These are phyloP conservation scores for Solea solea DNA, from an alignment of 2,113 vertebrate genomes.

Conservation along the genomic window DNA sequence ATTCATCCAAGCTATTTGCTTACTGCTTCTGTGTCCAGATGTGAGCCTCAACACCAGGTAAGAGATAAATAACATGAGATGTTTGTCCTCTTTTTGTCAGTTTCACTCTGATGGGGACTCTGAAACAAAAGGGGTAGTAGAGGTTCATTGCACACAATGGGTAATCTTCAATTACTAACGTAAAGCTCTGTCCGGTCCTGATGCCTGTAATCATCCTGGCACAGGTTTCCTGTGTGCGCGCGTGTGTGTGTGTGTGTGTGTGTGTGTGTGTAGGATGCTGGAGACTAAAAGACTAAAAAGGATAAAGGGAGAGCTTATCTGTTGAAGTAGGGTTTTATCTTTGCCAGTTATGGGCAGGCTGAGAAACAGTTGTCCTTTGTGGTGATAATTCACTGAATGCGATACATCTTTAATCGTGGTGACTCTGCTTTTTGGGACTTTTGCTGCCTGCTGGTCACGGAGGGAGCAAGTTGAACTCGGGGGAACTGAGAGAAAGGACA, in stretches of 20 bases:
- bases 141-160: conserved; percentile 45
- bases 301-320: conserved; percentile 57
- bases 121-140: conserved; percentile 42
- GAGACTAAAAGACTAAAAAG: conserved; percentile 44
- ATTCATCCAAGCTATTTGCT: conserved; percentile 81
- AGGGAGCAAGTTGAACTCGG: conserved; percentile 66
- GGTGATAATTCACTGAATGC: conserved; percentile 42
- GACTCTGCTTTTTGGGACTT: conserved; percentile 67
- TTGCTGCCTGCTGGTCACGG: conserved; percentile 43
- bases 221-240: conserved; percentile 3
- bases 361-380: conserved; percentile 72
- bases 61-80: conserved; percentile 44
- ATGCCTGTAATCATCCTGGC: conserved; percentile 57
- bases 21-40: conserved; percentile 83
- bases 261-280: conserved; percentile 54
- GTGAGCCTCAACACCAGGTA: conserved; percentile 83
- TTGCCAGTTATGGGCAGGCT: conserved; percentile 36
- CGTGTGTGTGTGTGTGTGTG: conserved; percentile 34
- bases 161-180: conserved; percentile 54
- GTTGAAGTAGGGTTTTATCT: conserved; percentile 64
- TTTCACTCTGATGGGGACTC: conserved; percentile 44
- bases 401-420: conserved; percentile 51
- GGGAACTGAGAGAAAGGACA: conserved; percentile 60
- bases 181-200: conserved; percentile 46
- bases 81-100: conserved; percentile 11